Evolutionary conservation across 1,140 invertebrate species (phyloP), one percentile per base, ranked within the genome.

Genomic region (Aradophagus sp.): DNA sequence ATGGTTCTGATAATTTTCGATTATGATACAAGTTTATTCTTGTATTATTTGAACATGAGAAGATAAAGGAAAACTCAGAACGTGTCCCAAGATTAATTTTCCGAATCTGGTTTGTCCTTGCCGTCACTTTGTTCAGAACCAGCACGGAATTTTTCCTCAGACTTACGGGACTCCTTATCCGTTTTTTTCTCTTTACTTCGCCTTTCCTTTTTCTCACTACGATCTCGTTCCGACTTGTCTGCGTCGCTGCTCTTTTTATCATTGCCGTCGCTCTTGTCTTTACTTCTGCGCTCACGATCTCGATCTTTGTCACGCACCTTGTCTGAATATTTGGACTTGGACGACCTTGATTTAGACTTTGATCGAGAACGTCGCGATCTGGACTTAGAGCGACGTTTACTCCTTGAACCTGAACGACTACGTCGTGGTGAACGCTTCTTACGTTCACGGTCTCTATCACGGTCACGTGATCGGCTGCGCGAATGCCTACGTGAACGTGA

Each of bases 331-430:
- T 83, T 83, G 0, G 83, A 84, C 31, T 85, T 86, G 17, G 82
- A 82, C 0, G 83, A 84, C 38, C 77, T 78, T 0, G 82, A 81
- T 27, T 85, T 86, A 0, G 85, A 86, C 34, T 86, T 86, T 0
- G 85, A 85, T 38, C 81, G 77, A 0, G 83, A 84, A 2, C 80
- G 73, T 20, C 81, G 75, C 0, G 84, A 79, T 29, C 81, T 76
- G 0, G 84, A 81, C 42, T 84, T 86, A 0, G 83, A 85, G 3
- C 84, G 87, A 23, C 88, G 85, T 77, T 86, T 89, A 13, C 86
- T 86, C 2, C 87, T 87, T 4, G 88, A 89, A 15, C 79, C 81
- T 2, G 86, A 86, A 1, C 83, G 84, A 23, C 84, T 85, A 8
- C 80, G 77, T 11, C 83, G 77, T 67, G 74, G 86, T 42, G 80